Percentiles rank a stretch among this genome's conserved stretches.
Conservation (phyloP, 2,797 vertebrate species). For the Pipistrellus nathusii region DNA sequence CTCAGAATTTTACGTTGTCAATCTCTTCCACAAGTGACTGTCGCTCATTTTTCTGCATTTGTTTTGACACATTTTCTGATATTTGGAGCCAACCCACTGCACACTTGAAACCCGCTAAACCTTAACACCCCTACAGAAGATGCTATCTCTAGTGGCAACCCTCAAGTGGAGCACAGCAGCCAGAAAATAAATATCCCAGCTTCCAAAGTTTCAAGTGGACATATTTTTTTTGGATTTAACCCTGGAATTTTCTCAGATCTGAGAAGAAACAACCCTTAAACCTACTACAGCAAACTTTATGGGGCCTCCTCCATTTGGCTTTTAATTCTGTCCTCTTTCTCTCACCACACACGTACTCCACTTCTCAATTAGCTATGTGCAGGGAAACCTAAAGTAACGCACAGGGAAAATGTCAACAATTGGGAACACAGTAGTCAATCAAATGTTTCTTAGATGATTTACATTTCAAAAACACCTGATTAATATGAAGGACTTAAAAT, state of each 20-base stretch:
- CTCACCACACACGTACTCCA: neutral
- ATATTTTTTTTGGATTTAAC: neutral
- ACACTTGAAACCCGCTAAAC: neutral
- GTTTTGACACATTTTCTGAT: neutral
- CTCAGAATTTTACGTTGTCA: neutral
- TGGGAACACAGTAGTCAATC: slow-evolving; percentile 64
- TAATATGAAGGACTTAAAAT: slow-evolving; percentile 68
- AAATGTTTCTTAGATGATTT: slow-evolving; percentile 72
- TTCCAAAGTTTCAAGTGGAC: neutral
- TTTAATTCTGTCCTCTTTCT: neutral
- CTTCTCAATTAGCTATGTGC: neutral
- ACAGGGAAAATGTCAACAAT: neutral
- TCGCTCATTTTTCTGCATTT: neutral
- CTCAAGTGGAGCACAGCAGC: neutral
- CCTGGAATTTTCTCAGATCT: neutral
- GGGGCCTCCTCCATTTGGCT: neutral
- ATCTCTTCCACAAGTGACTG: neutral
- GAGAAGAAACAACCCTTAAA: neutral
- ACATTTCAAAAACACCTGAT: slow-evolving; percentile 79
- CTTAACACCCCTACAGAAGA: neutral
- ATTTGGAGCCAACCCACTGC: neutral
- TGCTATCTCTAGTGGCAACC: neutral
- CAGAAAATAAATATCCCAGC: neutral
- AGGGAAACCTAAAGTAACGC: neutral
- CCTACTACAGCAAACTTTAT: neutral